Evolutionary conservation across 2,888 invertebrate species (phyloP).

Genomic region (Drosophila affinis): DNA sequence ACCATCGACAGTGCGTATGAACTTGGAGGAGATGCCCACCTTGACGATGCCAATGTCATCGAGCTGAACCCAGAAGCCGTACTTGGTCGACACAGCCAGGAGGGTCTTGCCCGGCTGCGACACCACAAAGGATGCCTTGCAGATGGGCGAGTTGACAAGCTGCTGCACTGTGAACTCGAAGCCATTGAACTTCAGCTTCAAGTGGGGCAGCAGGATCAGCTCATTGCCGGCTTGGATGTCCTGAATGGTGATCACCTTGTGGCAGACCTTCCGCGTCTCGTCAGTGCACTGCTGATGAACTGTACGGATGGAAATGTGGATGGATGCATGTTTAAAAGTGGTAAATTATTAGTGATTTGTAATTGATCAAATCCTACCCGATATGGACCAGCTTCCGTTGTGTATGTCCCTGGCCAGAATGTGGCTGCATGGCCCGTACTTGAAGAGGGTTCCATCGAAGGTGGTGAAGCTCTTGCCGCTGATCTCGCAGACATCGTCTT

Average conservation of each 20-base stretch:
- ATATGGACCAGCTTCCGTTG: constrained; percentile 88
- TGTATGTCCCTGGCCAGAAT: constrained; percentile 89
- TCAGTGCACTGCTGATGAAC: constrained; percentile 84
- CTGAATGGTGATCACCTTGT: constrained; percentile 87
- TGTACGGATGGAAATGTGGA: constrained; percentile 84
- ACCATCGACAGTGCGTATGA: constrained; percentile 88
- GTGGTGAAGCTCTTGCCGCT: constrained; percentile 91
- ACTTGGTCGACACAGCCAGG: constrained; percentile 88
- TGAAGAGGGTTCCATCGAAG: constrained; percentile 91
- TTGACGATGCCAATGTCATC: constrained; percentile 88
- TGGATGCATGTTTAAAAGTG: no score
- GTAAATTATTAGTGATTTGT: constrained; percentile 85
- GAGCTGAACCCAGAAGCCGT: constrained; percentile 90
- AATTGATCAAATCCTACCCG: constrained; percentile 85
- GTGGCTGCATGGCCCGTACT: constrained; percentile 92
- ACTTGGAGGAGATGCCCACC: constrained; percentile 88
- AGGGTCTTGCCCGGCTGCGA: constrained; percentile 88
- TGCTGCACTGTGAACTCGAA: constrained; percentile 84
- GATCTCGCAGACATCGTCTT: constrained; percentile 86
- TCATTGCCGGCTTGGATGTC: constrained; percentile 85
- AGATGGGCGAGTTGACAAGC: constrained; percentile 81
- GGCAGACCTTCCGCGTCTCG: constrained; percentile 85
- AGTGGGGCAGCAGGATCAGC: constrained; percentile 85
- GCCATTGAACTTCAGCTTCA: constrained; percentile 88
- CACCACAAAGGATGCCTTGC: constrained; percentile 86